Conservation (phyloP, 1,140 invertebrate species). For the Hyposmocoma kahamanoa region DNA sequence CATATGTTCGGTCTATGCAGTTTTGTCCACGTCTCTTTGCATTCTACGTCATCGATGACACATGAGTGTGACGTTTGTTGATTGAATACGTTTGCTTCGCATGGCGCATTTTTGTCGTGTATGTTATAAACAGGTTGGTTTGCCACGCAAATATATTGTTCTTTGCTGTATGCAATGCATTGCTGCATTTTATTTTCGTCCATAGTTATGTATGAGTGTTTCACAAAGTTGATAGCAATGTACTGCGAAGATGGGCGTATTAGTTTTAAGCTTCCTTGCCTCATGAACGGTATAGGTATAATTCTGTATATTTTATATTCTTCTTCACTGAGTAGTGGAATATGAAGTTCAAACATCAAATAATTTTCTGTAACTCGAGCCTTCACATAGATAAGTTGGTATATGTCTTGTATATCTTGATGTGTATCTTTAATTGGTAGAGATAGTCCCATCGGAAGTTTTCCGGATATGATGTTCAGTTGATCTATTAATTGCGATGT, state of each 20-base stretch:
- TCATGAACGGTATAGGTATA: neutral
- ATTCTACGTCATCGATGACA: too few relatives aligned
- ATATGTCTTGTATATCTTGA: neutral
- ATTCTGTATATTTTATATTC: neutral
- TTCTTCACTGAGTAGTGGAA: neutral
- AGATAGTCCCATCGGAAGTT: neutral
- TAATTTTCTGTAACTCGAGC: neutral
- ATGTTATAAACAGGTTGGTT: slow-evolving; percentile 11
- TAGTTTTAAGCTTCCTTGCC: neutral
- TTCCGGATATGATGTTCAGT: neutral
- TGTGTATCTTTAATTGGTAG: neutral
- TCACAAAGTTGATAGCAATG: neutral
- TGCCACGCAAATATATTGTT: slow-evolving; percentile 7
- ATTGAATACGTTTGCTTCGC: neutral
- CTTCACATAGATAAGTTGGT: neutral
- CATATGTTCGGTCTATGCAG: slow-evolving; percentile 2
- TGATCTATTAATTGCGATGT: neutral
- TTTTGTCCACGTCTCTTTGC: slow-evolving; percentile 9
- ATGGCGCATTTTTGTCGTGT: slow-evolving; percentile 4
- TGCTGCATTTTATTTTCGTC: neutral
- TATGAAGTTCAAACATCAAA: neutral
- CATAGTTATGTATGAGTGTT: neutral
- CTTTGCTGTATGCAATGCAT: neutral
- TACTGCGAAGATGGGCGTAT: neutral
- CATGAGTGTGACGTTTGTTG: too few relatives aligned